These are phyloP conservation scores for Carollia perspicillata DNA, from an alignment of 2,113 vertebrate species.

Conservation along the genomic window DNA sequence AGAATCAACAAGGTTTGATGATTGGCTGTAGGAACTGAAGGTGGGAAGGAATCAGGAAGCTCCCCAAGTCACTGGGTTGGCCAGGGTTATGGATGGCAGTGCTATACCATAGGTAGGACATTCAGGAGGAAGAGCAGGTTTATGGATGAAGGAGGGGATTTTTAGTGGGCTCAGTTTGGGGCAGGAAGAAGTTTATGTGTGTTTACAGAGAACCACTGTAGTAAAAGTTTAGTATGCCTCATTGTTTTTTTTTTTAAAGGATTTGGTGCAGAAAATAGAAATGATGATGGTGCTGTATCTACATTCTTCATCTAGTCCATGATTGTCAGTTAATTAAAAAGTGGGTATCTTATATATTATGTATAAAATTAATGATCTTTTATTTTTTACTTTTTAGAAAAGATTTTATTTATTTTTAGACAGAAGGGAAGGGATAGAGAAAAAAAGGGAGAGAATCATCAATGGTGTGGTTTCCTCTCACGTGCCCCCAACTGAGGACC, in stretches of 20 bases:
- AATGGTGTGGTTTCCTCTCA: too few species aligned
- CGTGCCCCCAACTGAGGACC: too few species aligned
- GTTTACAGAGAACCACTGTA: not conserved
- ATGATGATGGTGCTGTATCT: not conserved
- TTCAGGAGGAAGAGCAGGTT: not conserved
- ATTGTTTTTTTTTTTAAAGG: not conserved
- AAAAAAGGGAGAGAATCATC: too few species aligned
- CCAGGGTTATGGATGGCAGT: not conserved
- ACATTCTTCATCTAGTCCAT: not conserved
- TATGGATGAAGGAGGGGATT: not conserved
- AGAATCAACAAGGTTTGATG: not conserved
- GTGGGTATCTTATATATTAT: not conserved
- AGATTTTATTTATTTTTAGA: too few species aligned
- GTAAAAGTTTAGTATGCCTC: not conserved
- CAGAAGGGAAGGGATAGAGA: too few species aligned
- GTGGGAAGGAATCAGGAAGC: not conserved
- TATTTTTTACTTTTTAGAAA: not conserved
- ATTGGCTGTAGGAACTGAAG: not conserved
- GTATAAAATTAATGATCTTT: conserved; percentile 17
- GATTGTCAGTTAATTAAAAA: not conserved
- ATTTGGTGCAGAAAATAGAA: not conserved
- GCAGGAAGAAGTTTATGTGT: not conserved
- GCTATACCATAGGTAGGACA: not conserved
- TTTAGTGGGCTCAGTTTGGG: not conserved
- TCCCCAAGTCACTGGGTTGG: not conserved